Percentiles rank a stretch among this genome's conserved stretches.
Evolutionary conservation across 2,113 vertebrate genomes (phyloP).

Genomic region (Amphiprion ocellaris): DNA sequence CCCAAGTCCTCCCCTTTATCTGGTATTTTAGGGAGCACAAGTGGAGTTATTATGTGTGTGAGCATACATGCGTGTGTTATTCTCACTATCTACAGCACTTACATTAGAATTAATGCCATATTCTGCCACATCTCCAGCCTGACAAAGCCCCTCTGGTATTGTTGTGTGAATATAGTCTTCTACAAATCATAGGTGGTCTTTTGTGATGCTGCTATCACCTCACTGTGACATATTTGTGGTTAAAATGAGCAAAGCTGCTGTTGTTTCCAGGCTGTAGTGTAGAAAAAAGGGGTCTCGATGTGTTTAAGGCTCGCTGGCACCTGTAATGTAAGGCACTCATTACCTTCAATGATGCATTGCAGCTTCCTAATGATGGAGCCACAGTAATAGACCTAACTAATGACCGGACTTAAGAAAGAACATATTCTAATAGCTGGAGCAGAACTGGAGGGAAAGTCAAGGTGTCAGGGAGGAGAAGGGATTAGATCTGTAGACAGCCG

Average conservation of each 20-base stretch:
- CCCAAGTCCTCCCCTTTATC: slow-evolving; percentile 85
- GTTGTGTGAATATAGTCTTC: not conserved
- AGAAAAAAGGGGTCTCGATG: slow-evolving; percentile 28
- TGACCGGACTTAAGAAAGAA: slow-evolving; percentile 81
- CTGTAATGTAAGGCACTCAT: slow-evolving; percentile 79
- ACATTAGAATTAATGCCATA: slow-evolving; percentile 14
- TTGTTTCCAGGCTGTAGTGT: slow-evolving; percentile 39
- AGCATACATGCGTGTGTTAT: not conserved
- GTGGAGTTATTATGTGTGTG: slow-evolving; percentile 8
- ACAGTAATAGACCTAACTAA: slow-evolving; percentile 80
- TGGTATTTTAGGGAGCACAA: slow-evolving; percentile 56
- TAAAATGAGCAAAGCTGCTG: not conserved
- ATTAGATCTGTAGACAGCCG: slow-evolving; percentile 35
- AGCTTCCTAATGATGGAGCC: slow-evolving; percentile 79
- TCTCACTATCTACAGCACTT: slow-evolving; percentile 6
- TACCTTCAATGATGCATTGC: slow-evolving; percentile 82
- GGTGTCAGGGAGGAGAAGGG: slow-evolving; percentile 62
- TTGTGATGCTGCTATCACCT: not conserved
- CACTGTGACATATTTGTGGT: not conserved
- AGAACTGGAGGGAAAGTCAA: slow-evolving; percentile 77
- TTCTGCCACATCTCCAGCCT: slow-evolving; percentile 2
- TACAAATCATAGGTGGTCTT: not conserved
- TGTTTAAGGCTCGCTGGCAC: slow-evolving; percentile 66
- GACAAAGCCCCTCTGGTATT: not conserved
- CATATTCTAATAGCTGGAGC: slow-evolving; percentile 82